Evolutionary conservation across 1,140 invertebrate species (phyloP).

Genomic region (Orius laevigatus): DNA sequence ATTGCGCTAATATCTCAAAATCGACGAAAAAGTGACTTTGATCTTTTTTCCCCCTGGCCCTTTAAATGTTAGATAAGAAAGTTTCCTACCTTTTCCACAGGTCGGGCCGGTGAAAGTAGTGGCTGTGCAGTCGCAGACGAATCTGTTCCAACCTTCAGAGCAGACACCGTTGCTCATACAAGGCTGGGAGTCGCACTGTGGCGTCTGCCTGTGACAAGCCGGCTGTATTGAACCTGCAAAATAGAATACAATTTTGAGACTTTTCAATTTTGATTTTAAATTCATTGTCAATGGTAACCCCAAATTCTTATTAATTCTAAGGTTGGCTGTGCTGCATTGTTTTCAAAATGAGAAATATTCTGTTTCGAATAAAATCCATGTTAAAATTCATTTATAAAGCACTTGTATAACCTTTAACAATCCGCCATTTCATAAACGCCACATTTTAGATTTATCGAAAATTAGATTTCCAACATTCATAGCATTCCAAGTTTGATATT

Average conservation of each 20-base stretch:
- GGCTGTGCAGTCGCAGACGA: slow-evolving; percentile 84
- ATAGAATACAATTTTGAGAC: slow-evolving; percentile 2
- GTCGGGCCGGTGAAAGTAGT: slow-evolving; percentile 81
- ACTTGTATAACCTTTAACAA: too few species aligned
- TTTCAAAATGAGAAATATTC: too few species aligned
- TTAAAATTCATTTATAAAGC: too few species aligned
- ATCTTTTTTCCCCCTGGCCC: too few species aligned
- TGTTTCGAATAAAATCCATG: too few species aligned
- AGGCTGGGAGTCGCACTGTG: slow-evolving; percentile 67
- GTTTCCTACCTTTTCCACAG: slow-evolving; percentile 80
- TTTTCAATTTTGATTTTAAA: neutral
- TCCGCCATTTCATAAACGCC: neutral
- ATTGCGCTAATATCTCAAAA: too few species aligned
- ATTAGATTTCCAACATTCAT: neutral
- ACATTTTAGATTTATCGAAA: neutral
- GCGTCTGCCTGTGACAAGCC: slow-evolving; percentile 61
- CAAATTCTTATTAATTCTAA: too few species aligned
- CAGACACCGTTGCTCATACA: slow-evolving; percentile 85
- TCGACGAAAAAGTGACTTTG: too few species aligned
- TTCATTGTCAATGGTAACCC: neutral
- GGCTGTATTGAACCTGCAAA: slow-evolving; percentile 64
- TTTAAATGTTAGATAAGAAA: too few species aligned
- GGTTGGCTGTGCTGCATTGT: too few species aligned
- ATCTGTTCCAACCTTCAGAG: slow-evolving; percentile 89
- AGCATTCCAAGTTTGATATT: slow-evolving; percentile 2